Evolutionary conservation across 2,888 invertebrate species (phyloP).

Genomic region (Onthophagus sagittarius): DNA sequence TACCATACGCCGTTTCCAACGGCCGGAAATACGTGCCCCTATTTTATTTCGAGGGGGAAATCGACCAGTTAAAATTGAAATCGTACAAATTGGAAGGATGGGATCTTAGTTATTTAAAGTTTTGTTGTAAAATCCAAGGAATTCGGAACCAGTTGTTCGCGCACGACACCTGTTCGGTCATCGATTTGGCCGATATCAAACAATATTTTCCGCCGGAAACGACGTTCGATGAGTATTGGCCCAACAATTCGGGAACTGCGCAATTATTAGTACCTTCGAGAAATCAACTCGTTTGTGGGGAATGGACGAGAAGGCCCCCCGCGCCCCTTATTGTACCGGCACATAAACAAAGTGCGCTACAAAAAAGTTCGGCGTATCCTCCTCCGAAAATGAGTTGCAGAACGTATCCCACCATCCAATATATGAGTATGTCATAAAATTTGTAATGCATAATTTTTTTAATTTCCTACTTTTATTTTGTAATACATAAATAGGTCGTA

Average conservation of each 20-base stretch:
- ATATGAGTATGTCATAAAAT: background rate
- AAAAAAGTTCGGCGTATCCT: background rate
- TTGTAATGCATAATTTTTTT: too few species aligned
- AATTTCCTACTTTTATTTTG: too few species aligned
- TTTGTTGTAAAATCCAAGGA: conserved; percentile 85
- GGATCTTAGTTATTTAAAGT: conserved; percentile 68
- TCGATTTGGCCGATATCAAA: conserved; percentile 77
- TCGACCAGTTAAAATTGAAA: conserved; percentile 68
- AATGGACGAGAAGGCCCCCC: background rate
- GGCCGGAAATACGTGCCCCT: conserved; percentile 79
- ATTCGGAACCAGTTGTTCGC: conserved; percentile 81
- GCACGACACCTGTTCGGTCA: conserved; percentile 81
- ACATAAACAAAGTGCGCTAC: background rate
- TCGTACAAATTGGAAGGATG: conserved; percentile 60
- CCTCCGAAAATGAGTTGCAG: background rate
- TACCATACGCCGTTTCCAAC: conserved; percentile 70
- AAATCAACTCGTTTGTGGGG: background rate
- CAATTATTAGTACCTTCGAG: background rate
- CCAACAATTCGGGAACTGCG: conserved; percentile 37
- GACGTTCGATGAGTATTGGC: conserved; percentile 83
- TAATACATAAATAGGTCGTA: background rate
- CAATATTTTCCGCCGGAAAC: conserved; percentile 59
- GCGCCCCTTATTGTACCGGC: background rate
- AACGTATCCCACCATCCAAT: background rate
- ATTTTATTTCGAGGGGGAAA: conserved; percentile 79